phyloP scores from a whole-genome alignment of 2,113 vertebrate species.

The Rousettus leschenaultii region DNA sequence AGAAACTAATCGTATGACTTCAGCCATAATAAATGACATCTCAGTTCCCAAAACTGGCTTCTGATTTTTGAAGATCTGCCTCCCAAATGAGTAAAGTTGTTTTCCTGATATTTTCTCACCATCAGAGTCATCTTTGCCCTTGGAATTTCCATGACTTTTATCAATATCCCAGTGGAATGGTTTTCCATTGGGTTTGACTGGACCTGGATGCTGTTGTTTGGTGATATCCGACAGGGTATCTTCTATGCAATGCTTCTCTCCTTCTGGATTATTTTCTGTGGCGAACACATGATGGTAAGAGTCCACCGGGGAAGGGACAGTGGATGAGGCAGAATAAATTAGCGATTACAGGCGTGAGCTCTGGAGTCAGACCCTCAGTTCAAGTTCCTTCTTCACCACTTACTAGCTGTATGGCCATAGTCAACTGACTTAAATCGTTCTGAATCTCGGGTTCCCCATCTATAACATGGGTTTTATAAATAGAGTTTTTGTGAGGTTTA shows the following conservation, averaged over 20 bases:
- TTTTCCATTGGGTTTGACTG: constrained; percentile 98
- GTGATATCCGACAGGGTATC: constrained; percentile 97
- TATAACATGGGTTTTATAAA: background rate
- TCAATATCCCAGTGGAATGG: constrained; percentile 98
- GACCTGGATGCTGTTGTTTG: constrained; percentile 99
- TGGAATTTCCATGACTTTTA: constrained; percentile 98
- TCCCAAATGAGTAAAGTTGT: background rate
- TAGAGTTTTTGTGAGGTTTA: background rate
- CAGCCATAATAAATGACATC: background rate
- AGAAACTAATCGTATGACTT: background rate
- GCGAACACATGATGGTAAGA: constrained; percentile 98
- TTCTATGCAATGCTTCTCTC: constrained; percentile 99
- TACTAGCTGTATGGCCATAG: background rate
- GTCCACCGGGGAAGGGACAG: no score
- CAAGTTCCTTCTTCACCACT: background rate
- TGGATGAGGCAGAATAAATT: background rate
- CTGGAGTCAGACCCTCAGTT: background rate
- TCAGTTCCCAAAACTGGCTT: background rate
- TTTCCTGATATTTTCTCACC: constrained; percentile 25
- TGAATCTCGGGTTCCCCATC: background rate
- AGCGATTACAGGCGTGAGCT: background rate
- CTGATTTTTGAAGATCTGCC: background rate
- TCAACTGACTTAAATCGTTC: background rate
- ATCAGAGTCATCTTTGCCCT: constrained; percentile 96
- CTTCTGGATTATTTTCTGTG: constrained; percentile 99